These are phyloP conservation scores for Echinops telfairi DNA, from an alignment of 2,113 vertebrate genomes.

Conservation along the genomic window DNA sequence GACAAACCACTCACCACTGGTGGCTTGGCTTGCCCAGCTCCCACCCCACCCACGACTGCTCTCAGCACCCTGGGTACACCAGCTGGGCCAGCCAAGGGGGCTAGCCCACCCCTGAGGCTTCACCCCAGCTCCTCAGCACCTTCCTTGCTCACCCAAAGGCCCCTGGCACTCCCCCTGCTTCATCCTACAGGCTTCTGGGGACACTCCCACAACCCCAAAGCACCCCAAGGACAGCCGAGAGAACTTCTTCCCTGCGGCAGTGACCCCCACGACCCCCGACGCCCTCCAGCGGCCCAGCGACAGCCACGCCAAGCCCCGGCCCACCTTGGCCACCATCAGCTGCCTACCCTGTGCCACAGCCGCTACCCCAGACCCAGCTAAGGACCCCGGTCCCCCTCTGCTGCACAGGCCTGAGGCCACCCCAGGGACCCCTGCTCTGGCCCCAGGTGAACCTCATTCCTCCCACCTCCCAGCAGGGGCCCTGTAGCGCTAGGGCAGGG, in stretches of 20 bases:
- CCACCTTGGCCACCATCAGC: conserved; percentile 80
- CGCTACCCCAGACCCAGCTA: conserved; percentile 76
- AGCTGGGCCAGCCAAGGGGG: no score
- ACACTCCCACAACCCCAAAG: conserved; percentile 95
- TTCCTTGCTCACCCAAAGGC: neutral
- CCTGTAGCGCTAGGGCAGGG: no score
- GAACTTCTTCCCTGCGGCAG: conserved; percentile 91
- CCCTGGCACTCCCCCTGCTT: neutral
- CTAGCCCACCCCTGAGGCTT: neutral
- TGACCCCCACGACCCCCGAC: conserved; percentile 81
- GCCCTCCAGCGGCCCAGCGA: conserved; percentile 87
- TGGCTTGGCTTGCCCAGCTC: no score
- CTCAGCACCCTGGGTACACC: no score
- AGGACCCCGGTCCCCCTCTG: conserved; percentile 81
- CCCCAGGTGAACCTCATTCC: conserved; percentile 83
- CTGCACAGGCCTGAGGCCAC: conserved; percentile 74
- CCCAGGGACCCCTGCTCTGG: conserved; percentile 72
- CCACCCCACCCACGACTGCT: no score
- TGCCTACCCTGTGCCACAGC: conserved; percentile 79
- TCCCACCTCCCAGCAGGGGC: no score
- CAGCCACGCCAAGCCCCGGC: conserved; percentile 87
- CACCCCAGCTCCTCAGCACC: conserved; percentile 46
- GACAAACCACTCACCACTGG: no score
- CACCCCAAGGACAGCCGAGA: conserved; percentile 94
- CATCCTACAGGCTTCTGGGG: conserved; percentile 88